phyloP scores from a whole-genome alignment of 2,888 invertebrate species.

The Drosophila tanythrix region DNA sequence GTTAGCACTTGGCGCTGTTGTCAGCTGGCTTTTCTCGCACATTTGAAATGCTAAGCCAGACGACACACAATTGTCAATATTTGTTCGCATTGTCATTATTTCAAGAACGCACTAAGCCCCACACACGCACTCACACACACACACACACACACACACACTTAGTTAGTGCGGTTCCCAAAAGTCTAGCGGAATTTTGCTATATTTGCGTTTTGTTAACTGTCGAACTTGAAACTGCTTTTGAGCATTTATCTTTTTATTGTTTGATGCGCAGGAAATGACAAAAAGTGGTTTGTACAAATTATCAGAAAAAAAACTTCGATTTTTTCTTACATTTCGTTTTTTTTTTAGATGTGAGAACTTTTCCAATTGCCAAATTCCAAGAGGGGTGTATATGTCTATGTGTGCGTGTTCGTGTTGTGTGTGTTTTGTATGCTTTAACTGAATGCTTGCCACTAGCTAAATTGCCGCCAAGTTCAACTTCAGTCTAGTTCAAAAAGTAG shows the following conservation, averaged over 20 bases:
- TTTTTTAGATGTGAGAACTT: slow-evolving; percentile 48
- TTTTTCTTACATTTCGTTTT: slow-evolving; percentile 32
- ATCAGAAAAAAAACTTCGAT: slow-evolving; percentile 24
- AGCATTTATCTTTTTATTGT: slow-evolving; percentile 56
- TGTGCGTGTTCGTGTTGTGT: slow-evolving; percentile 8
- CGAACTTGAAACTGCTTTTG: slow-evolving; percentile 58
- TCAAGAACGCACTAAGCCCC: slow-evolving; percentile 36
- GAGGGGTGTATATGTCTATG: slow-evolving; percentile 7
- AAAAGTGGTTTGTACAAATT: slow-evolving; percentile 18
- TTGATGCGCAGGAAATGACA: slow-evolving; percentile 47
- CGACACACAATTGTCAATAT: slow-evolving; percentile 65
- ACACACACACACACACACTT: not conserved
- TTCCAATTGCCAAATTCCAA: slow-evolving; percentile 49
- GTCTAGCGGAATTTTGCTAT: slow-evolving; percentile 25
- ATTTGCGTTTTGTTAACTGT: slow-evolving; percentile 4
- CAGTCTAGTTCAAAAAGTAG: slow-evolving; percentile 26
- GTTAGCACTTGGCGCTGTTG: slow-evolving; percentile 14
- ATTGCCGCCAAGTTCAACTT: slow-evolving; percentile 60
- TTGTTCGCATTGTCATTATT: slow-evolving; percentile 47
- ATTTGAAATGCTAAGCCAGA: slow-evolving; percentile 37
- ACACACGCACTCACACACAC: slow-evolving; percentile 1
- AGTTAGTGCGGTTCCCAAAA: slow-evolving; percentile 34
- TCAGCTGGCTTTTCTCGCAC: not conserved
- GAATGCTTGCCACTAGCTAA: slow-evolving; percentile 4
- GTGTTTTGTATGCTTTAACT: slow-evolving; percentile 11